Evolutionary conservation across 92 coral and sea anemone species (phyloP), one percentile per base, ranked within the genome.

Genomic region (Umimayanthus chanpuru): DNA sequence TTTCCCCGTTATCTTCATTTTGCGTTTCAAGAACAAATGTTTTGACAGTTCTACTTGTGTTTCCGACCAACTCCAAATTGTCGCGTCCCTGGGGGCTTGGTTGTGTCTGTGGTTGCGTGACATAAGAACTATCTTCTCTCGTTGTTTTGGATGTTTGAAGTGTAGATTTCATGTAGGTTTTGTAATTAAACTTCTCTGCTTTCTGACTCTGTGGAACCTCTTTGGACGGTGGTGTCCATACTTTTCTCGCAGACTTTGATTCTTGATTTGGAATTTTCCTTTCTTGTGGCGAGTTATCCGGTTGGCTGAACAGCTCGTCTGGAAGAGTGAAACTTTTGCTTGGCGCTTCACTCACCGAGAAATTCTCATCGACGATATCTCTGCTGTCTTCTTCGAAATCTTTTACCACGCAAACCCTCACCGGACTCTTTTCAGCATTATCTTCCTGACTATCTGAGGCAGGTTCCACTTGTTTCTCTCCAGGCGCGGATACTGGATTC

Each of bases 81-180:
- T 83, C 87, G 70, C 43, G 71, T 70, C 41, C 87, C 74, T 83
- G 66, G 49, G 78, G 87, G 53, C n/a, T 83, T 18, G 50, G 55
- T 9, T 14, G 66, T 21, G 87, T 29, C 9, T 73, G 87, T 29
- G 28, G 87, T 68, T 83, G 87, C 78, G 87, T 83, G 87, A 83
- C 87, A 70, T 83, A 83, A 21, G 76, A 68, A 47, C 71, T 78
- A 0, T 71, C 65, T 26, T 68, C 77, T n/a, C 77, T 70, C 3
- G 87, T 83, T 8, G 76, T 47, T 83, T 83, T 83, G 49, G 76
- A 38, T 83, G 87, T 71, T 29, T 26, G 28, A 2, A 83, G 87
- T 26, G 78, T 83, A n/a, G 87, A 83, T 83, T 83, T 83, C 87
- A 83, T 83, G 66, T 83, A 83, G 64, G 87, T 83, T 71, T 83